A percentile compares a stretch with the other conserved stretches of the same genome.
Conservation (phyloP, 2,888 invertebrate genomes). For the Melitaea athalia region DNA sequence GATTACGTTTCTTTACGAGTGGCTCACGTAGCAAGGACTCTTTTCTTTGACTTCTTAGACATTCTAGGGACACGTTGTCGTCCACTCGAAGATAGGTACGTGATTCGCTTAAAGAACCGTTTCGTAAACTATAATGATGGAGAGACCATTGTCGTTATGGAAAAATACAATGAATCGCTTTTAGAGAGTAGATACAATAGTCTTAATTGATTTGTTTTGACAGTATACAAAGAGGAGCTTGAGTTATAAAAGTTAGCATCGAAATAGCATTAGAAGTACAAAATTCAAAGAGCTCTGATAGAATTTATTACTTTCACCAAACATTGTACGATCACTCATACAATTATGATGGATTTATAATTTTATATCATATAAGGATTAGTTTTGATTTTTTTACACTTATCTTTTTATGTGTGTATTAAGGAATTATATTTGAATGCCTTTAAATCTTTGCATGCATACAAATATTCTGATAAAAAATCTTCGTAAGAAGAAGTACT, state of each 20-base stretch:
- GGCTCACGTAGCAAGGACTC: slow-evolving; percentile 34
- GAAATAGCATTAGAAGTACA: slow-evolving; percentile 1
- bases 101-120: slow-evolving; percentile 56
- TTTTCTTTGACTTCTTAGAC: slow-evolving; percentile 47
- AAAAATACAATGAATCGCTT: slow-evolving; percentile 15
- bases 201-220: slow-evolving; percentile 3
- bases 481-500: too few relatives aligned
- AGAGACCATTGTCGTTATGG: slow-evolving; percentile 18
- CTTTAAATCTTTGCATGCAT: too few relatives aligned
- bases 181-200: neutral
- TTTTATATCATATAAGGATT: too few relatives aligned
- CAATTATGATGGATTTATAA: too few relatives aligned
- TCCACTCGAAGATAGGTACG: slow-evolving; percentile 58
- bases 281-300: neutral
- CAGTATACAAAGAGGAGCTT: slow-evolving; percentile 1
- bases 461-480: too few relatives aligned
- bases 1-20: slow-evolving; percentile 32
- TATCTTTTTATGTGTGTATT: too few relatives aligned
- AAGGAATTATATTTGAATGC: too few relatives aligned
- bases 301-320: neutral
- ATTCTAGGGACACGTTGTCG: slow-evolving; percentile 57
- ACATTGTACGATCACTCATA: neutral
- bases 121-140: slow-evolving; percentile 45
- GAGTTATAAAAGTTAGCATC: slow-evolving; percentile 6
- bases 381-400: neutral